Evolutionary conservation across 2,113 vertebrate species (phyloP).

Genomic region (Pholis gunnellus): DNA sequence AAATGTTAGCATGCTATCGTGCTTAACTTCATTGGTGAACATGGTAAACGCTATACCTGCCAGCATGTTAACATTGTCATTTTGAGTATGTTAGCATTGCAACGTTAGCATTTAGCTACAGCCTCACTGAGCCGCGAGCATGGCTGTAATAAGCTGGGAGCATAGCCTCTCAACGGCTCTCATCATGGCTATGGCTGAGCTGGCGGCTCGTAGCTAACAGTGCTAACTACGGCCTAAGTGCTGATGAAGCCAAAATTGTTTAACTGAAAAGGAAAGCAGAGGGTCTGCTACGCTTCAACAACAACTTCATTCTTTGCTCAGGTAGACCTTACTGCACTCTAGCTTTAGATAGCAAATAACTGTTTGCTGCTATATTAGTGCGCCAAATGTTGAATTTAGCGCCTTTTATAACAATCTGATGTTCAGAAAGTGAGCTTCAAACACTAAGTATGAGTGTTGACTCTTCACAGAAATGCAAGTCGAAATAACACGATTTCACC

Average conservation of each 20-base stretch:
- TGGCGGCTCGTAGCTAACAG: too few relatives aligned
- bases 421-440: not conserved
- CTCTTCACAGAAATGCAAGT: not conserved
- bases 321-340: too few relatives aligned
- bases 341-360: too few relatives aligned
- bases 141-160: too few relatives aligned
- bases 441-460: not conserved
- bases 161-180: not conserved
- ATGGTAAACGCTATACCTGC: not conserved
- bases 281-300: too few relatives aligned
- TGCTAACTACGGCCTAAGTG: too few relatives aligned
- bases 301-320: not conserved
- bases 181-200: too few relatives aligned
- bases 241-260: not conserved
- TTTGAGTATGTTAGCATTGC: not conserved
- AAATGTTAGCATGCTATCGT: not conserved
- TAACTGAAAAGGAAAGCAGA: not conserved
- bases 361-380: too few relatives aligned
- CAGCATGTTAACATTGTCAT: too few relatives aligned
- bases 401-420: not conserved
- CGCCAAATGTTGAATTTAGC: too few relatives aligned
- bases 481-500: not conserved
- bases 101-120: not conserved
- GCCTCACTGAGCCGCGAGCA: not conserved
- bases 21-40: not conserved